A percentile compares a stretch with the other conserved stretches of the same genome.
These are phyloP conservation scores for Epinotia demarniana DNA, from an alignment of 2,888 invertebrate species.

Conservation along the genomic window DNA sequence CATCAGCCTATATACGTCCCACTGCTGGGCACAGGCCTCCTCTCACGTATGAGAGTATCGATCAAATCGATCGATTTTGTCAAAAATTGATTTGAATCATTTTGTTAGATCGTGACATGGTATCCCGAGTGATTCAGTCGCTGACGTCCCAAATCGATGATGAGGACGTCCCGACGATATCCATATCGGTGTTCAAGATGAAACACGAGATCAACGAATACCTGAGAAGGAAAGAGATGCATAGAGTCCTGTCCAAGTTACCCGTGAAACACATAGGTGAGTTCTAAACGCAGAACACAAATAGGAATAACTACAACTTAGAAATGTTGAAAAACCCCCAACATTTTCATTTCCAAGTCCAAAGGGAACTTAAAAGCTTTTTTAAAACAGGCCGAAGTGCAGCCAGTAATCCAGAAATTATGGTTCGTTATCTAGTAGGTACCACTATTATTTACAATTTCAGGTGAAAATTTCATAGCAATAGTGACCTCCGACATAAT, in stretches of 20 bases:
- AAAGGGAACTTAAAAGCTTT: no score
- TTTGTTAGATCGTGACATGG: conserved; percentile 84
- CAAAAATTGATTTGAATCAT: not conserved
- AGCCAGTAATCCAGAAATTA: no score
- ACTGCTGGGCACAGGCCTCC: no score
- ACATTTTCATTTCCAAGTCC: no score
- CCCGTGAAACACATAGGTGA: conserved; percentile 79
- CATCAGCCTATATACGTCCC: no score
- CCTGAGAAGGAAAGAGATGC: conserved; percentile 73
- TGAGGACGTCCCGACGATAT: conserved; percentile 71
- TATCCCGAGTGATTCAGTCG: conserved; percentile 86
- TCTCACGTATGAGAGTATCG: no score
- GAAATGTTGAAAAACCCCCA: no score
- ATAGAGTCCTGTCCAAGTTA: conserved; percentile 74
- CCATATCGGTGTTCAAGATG: conserved; percentile 82
- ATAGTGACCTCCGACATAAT: conserved; percentile 86
- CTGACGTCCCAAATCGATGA: conserved; percentile 82
- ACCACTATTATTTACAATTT: conserved; percentile 39
- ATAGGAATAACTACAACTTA: no score
- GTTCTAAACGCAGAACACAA: conserved; percentile 23
- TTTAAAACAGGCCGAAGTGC: no score
- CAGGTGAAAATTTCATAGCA: conserved; percentile 85
- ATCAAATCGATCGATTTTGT: no score
- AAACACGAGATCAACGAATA: conserved; percentile 79
- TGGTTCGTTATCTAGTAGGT: no score